Percentiles rank a stretch among this genome's conserved stretches.
Conservation (phyloP, 1,140 invertebrate genomes). For the Drosophila suzukii region DNA sequence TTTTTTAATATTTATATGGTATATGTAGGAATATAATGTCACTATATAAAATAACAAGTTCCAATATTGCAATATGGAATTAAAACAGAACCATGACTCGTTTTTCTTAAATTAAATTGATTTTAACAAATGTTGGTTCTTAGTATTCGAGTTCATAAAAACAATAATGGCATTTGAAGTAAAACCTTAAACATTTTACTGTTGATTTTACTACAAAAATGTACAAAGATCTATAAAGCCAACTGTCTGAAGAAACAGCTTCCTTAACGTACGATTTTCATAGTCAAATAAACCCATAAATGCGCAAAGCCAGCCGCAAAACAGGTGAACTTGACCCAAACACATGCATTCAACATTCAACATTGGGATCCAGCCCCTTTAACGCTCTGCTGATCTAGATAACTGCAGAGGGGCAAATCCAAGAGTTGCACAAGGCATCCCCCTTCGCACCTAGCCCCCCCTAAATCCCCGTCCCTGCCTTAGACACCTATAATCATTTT, state of each 20-base stretch:
- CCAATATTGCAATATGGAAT: too few species aligned
- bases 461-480: background rate
- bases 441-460: background rate
- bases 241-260: background rate
- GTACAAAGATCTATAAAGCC: background rate
- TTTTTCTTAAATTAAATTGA: too few species aligned
- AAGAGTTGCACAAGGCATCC: slow-evolving; percentile 49
- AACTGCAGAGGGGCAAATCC: slow-evolving; percentile 37
- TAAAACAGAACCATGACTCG: too few species aligned
- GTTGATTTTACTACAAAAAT: too few species aligned
- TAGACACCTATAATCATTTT: slow-evolving; percentile 51
- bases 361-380: slow-evolving; percentile 26
- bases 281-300: slow-evolving; percentile 9
- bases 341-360: slow-evolving; percentile 15
- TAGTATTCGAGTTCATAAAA: too few species aligned
- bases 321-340: slow-evolving; percentile 67
- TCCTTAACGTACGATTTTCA: background rate
- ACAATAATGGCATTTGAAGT: too few species aligned
- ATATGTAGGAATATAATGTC: too few species aligned
- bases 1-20: too few species aligned
- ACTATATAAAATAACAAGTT: too few species aligned
- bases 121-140: too few species aligned
- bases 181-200: too few species aligned
- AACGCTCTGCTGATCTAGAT: slow-evolving; percentile 60
- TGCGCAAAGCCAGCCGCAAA: slow-evolving; percentile 1